Percentiles rank a stretch among this genome's conserved stretches.
Evolutionary conservation across 2,888 invertebrate genomes (phyloP).

Genomic region (Heliconius sara): DNA sequence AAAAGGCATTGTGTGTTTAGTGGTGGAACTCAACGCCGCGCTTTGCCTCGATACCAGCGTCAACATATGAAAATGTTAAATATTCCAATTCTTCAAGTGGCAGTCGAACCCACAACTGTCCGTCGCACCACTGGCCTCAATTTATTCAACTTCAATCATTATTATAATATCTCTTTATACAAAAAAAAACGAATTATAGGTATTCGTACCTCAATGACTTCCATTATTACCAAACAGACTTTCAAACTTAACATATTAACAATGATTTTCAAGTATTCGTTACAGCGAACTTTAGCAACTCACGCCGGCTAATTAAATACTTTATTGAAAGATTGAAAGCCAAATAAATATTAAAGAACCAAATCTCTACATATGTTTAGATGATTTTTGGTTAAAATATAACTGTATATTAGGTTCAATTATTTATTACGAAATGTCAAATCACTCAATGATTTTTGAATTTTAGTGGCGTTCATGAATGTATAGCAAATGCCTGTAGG

Average conservation of each 20-base stretch:
- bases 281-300: constrained; percentile 62
- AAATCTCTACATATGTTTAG: constrained; percentile 33
- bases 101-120: too few species aligned
- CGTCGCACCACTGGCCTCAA: not conserved
- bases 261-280: constrained; percentile 58
- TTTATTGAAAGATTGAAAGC: constrained; percentile 46
- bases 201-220: constrained; percentile 33
- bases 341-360: constrained; percentile 27
- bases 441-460: constrained; percentile 5
- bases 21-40: too few species aligned
- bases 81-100: too few species aligned
- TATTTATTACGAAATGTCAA: constrained; percentile 13
- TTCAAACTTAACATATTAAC: constrained; percentile 67
- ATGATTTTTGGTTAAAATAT: constrained; percentile 22
- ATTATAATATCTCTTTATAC: not conserved
- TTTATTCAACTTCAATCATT: too few species aligned
- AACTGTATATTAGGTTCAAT: constrained; percentile 18
- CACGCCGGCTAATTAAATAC: constrained; percentile 67
- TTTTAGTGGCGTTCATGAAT: too few species aligned
- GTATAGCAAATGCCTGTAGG: too few species aligned
- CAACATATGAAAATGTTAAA: too few species aligned
- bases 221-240: constrained; percentile 55
- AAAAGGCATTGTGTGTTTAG: too few species aligned
- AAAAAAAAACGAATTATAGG: not conserved
- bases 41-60: too few species aligned